Evolutionary conservation across 2,113 vertebrate species (phyloP).

Genomic region (Myiozetetes cayanensis): DNA sequence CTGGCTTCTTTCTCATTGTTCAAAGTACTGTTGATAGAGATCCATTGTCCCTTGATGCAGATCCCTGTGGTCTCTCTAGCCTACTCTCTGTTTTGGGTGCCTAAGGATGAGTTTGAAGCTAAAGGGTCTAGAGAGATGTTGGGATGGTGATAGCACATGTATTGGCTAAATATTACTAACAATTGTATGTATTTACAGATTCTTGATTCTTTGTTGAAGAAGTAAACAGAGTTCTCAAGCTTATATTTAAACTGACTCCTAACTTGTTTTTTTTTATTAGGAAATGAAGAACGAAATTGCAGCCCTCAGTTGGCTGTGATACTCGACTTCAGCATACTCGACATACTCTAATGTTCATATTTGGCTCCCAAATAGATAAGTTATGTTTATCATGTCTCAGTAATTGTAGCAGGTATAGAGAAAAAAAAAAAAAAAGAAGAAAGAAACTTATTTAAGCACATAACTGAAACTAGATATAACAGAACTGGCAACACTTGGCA

Average conservation of each 20-base stretch:
- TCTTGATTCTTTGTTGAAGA: background rate
- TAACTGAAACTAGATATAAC: background rate
- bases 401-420: background rate
- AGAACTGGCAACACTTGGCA: background rate
- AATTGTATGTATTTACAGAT: background rate
- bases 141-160: background rate
- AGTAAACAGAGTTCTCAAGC: background rate
- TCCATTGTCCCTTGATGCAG: background rate
- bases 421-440: background rate
- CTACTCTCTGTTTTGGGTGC: background rate
- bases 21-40: background rate
- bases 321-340: background rate
- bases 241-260: background rate
- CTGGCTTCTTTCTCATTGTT: background rate
- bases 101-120: background rate
- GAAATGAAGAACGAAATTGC: slow-evolving; percentile 79
- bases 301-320: slow-evolving; percentile 51
- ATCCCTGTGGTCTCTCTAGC: background rate
- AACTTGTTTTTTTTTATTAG: slow-evolving; percentile 53
- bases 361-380: background rate
- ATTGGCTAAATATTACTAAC: background rate
- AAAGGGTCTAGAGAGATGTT: background rate
- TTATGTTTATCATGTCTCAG: background rate
- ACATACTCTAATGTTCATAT: background rate
- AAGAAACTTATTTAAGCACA: background rate